Evolutionary conservation across 2,888 invertebrate genomes (phyloP).

Genomic region (Archips xylosteana): DNA sequence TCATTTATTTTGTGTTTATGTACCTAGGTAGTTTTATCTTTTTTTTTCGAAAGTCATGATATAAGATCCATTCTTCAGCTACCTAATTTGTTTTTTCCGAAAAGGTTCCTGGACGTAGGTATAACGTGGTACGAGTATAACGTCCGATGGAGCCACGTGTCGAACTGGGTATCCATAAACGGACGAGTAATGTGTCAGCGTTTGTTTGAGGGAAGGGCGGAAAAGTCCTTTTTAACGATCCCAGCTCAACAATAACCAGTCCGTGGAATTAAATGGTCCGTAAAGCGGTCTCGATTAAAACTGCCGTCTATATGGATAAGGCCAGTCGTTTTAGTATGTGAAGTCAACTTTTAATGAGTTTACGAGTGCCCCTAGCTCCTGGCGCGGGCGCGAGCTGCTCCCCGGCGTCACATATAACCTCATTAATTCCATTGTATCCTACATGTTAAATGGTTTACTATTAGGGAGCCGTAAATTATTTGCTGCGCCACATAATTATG

Average conservation of each 20-base stretch:
- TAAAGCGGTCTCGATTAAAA: slow-evolving; percentile 81
- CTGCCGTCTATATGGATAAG: slow-evolving; percentile 76
- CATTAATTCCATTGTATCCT: slow-evolving; percentile 52
- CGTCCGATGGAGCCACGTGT: background rate
- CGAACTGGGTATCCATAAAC: slow-evolving; percentile 3
- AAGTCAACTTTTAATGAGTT: slow-evolving; percentile 82
- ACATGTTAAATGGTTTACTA: slow-evolving; percentile 44
- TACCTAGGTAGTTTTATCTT: no score
- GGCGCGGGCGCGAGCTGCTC: slow-evolving; percentile 47
- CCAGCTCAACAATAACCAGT: slow-evolving; percentile 77
- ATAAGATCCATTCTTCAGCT: no score
- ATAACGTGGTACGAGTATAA: background rate
- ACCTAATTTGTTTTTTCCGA: background rate
- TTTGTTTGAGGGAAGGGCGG: slow-evolving; percentile 41
- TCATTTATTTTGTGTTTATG: no score
- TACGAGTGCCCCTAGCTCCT: slow-evolving; percentile 64
- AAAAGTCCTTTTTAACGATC: slow-evolving; percentile 76
- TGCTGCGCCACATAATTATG: slow-evolving; percentile 11
- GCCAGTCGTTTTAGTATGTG: slow-evolving; percentile 74
- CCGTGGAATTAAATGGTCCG: slow-evolving; percentile 77
- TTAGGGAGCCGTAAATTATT: slow-evolving; percentile 33
- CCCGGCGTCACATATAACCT: slow-evolving; percentile 59
- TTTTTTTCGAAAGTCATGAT: no score
- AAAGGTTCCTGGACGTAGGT: background rate
- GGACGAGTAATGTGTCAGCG: slow-evolving; percentile 18